Evolutionary conservation across 1,140 invertebrate genomes (phyloP).

Genomic region (Cyclargus thomasi): DNA sequence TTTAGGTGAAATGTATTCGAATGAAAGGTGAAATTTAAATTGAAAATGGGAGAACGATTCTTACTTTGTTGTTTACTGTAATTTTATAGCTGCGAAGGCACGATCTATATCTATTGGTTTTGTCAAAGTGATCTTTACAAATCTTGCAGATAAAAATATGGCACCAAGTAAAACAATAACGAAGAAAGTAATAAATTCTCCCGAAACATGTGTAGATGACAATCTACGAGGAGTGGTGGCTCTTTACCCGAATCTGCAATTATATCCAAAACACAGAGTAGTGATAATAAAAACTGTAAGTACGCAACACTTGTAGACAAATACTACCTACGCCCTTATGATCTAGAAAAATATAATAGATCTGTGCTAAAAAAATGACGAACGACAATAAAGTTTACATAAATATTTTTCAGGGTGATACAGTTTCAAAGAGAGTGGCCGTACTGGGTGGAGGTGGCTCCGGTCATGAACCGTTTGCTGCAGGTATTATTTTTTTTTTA

Average conservation of each 20-base stretch:
- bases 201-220: slow-evolving; percentile 81
- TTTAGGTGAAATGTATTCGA: too few species aligned
- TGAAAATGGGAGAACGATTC: too few species aligned
- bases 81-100: too few species aligned
- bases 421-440: slow-evolving; percentile 76
- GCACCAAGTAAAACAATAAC: slow-evolving; percentile 40
- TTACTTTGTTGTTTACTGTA: too few species aligned
- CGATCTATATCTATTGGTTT: too few species aligned
- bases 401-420: background rate
- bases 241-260: slow-evolving; percentile 77
- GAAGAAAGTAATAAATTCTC: slow-evolving; percentile 81
- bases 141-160: slow-evolving; percentile 26
- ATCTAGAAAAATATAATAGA: too few species aligned
- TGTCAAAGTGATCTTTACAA: background rate
- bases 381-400: too few species aligned
- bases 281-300: slow-evolving; percentile 63
- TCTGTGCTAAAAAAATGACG: too few species aligned
- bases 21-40: too few species aligned
- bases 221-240: slow-evolving; percentile 80
- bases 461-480: slow-evolving; percentile 89
- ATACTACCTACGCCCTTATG: too few species aligned
- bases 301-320: too few species aligned
- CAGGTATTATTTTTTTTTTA: slow-evolving; percentile 68
- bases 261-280: slow-evolving; percentile 78
- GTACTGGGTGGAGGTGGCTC: slow-evolving; percentile 89